Conservation (phyloP, 1,140 invertebrate genomes). For the Elysia chlorotica region DNA sequence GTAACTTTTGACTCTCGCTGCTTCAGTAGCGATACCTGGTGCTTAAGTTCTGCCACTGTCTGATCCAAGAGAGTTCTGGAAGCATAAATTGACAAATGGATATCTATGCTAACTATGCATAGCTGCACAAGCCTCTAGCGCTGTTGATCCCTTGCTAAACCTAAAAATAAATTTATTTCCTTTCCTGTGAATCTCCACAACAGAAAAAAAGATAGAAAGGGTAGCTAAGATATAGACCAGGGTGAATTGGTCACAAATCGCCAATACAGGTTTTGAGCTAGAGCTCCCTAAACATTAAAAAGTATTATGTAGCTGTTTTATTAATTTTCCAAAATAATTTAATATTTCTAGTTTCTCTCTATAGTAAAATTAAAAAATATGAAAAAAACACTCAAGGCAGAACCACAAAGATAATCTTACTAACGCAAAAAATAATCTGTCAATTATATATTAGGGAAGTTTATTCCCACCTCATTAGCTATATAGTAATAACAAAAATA, state of each 20-base stretch:
- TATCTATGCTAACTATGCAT: background rate
- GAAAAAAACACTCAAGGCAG: background rate
- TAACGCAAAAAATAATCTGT: background rate
- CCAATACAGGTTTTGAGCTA: too few relatives aligned
- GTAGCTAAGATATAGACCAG: too few relatives aligned
- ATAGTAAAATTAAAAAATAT: too few relatives aligned
- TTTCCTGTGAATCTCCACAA: too few relatives aligned
- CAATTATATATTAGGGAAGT: background rate
- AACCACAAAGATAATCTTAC: background rate
- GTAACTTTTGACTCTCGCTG: conserved; percentile 44
- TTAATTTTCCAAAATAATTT: background rate
- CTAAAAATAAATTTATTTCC: too few relatives aligned
- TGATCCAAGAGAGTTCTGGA: conserved; percentile 50
- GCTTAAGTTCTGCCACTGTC: conserved; percentile 47
- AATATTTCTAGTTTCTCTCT: background rate
- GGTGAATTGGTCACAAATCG: too few relatives aligned
- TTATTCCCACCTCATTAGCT: too few relatives aligned
- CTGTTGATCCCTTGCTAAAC: too few relatives aligned
- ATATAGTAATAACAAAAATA: too few relatives aligned
- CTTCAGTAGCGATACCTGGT: conserved; percentile 50
- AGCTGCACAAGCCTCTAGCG: too few relatives aligned
- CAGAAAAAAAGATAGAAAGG: too few relatives aligned
- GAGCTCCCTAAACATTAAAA: background rate
- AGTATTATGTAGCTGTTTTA: background rate
- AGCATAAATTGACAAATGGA: background rate